phyloP scores from a whole-genome alignment of 2,888 invertebrate species.

The Mylabris sibirica region DNA sequence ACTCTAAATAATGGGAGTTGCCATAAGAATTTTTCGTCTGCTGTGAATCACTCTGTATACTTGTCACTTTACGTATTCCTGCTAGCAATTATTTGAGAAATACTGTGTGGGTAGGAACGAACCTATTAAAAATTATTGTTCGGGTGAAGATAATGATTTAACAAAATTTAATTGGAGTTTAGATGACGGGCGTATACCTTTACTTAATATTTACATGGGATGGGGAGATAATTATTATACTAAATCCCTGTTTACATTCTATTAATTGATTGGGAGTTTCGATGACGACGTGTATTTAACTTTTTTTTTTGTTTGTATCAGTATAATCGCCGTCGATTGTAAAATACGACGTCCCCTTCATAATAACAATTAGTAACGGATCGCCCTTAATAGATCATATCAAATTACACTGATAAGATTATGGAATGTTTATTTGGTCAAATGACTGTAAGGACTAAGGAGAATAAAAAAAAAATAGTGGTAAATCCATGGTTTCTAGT shows the following conservation, averaged over 20 bases:
- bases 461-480: constrained; percentile 14
- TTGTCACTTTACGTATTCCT: too few relatives aligned
- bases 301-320: not conserved
- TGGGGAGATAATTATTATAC: not conserved
- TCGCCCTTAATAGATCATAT: not conserved
- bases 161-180: not conserved
- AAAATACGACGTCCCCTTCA: not conserved
- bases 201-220: not conserved
- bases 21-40: too few relatives aligned
- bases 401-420: constrained; percentile 13
- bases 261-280: constrained; percentile 4
- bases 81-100: too few relatives aligned
- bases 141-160: not conserved
- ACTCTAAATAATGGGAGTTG: too few relatives aligned
- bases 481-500: constrained; percentile 26
- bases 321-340: not conserved
- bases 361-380: not conserved
- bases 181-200: not conserved
- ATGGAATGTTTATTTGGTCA: constrained; percentile 30
- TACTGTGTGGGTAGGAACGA: too few relatives aligned
- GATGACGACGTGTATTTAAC: constrained; percentile 3
- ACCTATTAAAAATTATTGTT: not conserved
- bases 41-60: too few relatives aligned
- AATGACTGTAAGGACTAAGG: constrained; percentile 23
- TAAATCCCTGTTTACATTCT: not conserved